phyloP scores from a whole-genome alignment of 2,888 invertebrate species.

The Heliconius ethilla region DNA sequence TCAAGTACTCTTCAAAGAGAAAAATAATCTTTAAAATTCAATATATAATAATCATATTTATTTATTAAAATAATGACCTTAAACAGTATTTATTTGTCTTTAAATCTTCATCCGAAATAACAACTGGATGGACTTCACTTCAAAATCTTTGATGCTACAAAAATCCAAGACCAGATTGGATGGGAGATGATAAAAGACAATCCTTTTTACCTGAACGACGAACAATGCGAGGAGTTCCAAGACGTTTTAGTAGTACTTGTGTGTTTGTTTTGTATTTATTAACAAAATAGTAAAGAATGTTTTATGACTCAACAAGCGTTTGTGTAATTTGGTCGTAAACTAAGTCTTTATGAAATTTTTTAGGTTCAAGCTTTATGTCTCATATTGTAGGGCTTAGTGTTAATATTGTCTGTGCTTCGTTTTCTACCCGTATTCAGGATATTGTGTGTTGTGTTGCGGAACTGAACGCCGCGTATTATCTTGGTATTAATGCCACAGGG shows the following conservation, averaged over 20 bases:
- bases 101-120: background rate
- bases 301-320: conserved; percentile 14
- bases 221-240: conserved; percentile 1
- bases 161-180: conserved; percentile 3
- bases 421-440: too few species aligned
- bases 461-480: too few species aligned
- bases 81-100: too few species aligned
- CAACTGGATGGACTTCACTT: background rate
- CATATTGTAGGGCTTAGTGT: too few species aligned
- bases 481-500: too few species aligned
- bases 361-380: background rate
- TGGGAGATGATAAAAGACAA: conserved; percentile 4
- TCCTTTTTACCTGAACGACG: conserved; percentile 9
- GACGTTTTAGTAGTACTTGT: conserved; percentile 11
- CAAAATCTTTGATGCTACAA: background rate
- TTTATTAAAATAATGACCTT: background rate
- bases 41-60: background rate
- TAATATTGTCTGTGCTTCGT: too few species aligned
- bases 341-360: background rate
- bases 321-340: background rate
- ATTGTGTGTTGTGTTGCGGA: too few species aligned
- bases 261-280: conserved; percentile 9
- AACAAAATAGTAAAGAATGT: conserved; percentile 11
- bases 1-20: too few species aligned
- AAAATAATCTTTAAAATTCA: too few species aligned